Percentiles rank a stretch among this genome's conserved stretches.
phyloP scores from a whole-genome alignment of 2,888 invertebrate species.

The Agrotis clavis region DNA sequence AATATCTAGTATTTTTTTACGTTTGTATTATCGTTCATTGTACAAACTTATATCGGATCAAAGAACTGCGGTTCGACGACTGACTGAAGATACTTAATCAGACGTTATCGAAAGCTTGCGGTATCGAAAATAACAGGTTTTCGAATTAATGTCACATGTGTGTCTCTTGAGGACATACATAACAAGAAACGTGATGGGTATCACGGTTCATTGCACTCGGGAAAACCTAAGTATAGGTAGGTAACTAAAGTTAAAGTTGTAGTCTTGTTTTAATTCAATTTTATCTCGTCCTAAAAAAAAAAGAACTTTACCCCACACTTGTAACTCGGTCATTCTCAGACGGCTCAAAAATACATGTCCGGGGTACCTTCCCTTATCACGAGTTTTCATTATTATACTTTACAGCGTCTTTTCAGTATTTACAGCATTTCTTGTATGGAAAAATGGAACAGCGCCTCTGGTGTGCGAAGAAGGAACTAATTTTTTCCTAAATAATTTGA shows the following conservation, averaged over 20 bases:
- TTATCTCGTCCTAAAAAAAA: too few species aligned
- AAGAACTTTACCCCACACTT: too few species aligned
- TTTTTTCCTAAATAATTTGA: too few species aligned
- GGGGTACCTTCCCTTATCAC: too few species aligned
- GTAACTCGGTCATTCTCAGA: too few species aligned
- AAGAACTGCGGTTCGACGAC: not conserved
- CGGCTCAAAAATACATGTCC: too few species aligned
- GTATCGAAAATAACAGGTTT: slow-evolving; percentile 26
- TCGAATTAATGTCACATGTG: slow-evolving; percentile 3
- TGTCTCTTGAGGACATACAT: not conserved
- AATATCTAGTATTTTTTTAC: too few species aligned
- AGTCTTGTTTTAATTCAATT: not conserved
- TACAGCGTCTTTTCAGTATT: too few species aligned
- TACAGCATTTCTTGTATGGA: too few species aligned
- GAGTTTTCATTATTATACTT: too few species aligned
- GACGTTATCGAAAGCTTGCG: not conserved
- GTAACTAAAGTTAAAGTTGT: not conserved
- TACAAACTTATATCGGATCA: not conserved
- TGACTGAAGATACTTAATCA: not conserved
- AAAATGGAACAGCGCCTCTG: too few species aligned
- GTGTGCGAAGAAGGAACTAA: too few species aligned
- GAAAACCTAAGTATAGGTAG: slow-evolving; percentile 4
- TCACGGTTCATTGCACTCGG: slow-evolving; percentile 6
- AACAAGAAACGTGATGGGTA: not conserved
- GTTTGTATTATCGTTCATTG: not conserved